These are phyloP conservation scores for Tamandua tetradactyla DNA, from an alignment of 2,797 vertebrate species.

Conservation along the genomic window DNA sequence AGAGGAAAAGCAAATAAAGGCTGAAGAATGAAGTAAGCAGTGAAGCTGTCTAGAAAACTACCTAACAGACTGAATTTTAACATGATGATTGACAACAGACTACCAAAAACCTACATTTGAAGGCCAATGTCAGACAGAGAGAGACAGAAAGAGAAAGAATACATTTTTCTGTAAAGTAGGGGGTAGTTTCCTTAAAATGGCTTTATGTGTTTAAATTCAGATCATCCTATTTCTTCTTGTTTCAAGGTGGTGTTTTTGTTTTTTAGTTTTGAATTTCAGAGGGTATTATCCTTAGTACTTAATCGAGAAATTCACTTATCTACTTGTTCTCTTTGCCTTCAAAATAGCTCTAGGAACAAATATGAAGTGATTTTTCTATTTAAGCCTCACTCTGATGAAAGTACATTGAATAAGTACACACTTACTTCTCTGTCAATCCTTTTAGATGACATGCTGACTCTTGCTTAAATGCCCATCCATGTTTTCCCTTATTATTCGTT, in stretches of 20 bases:
- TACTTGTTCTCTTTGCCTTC: conserved; percentile 1
- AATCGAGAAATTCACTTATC: conserved; percentile 25
- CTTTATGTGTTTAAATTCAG: conserved; percentile 38
- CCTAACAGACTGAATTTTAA: neutral
- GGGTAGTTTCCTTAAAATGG: conserved; percentile 12
- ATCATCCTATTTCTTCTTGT: conserved; percentile 10
- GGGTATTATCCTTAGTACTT: neutral
- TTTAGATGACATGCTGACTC: neutral
- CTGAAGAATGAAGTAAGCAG: neutral
- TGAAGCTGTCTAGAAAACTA: conserved; percentile 11
- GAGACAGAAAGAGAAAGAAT: too few species aligned
- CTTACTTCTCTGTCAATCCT: neutral
- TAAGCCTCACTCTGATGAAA: conserved; percentile 32
- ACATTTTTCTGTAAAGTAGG: neutral
- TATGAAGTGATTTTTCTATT: conserved; percentile 23
- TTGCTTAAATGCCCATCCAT: neutral
- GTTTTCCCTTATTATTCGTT: neutral
- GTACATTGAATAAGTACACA: neutral
- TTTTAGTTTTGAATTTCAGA: neutral
- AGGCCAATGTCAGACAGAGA: neutral
- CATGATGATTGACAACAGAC: neutral
- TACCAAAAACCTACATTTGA: neutral
- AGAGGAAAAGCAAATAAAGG: conserved; percentile 31
- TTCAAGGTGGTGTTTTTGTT: neutral
- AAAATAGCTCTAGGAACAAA: conserved; percentile 5